These are phyloP conservation scores for Eonycteris spelaea DNA, from an alignment of 2,113 vertebrate species.

Conservation along the genomic window DNA sequence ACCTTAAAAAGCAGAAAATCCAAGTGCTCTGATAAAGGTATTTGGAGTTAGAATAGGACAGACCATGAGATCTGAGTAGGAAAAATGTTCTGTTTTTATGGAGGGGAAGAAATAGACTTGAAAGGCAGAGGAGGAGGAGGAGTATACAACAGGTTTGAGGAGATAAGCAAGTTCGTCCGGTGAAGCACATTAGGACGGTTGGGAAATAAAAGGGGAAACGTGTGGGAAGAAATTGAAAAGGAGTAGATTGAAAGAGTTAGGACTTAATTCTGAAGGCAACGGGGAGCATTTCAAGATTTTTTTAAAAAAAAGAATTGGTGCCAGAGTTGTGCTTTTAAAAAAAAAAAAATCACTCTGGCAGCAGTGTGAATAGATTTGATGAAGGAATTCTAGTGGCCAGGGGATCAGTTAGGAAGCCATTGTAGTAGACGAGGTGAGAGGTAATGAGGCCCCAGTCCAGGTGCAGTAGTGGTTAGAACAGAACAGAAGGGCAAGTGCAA, in stretches of 20 bases:
- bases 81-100: slow-evolving; percentile 7
- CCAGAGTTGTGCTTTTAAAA: not conserved
- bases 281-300: slow-evolving; percentile 20
- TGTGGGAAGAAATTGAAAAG: slow-evolving; percentile 4
- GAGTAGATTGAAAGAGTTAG: not conserved
- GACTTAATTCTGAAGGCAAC: not conserved
- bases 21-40: not conserved
- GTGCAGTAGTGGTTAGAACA: not conserved
- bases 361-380: not conserved
- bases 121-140: not conserved
- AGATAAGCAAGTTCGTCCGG: not conserved
- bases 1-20: slow-evolving; percentile 11
- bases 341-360: not conserved
- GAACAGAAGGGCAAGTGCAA: not conserved
- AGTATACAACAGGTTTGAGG: not conserved
- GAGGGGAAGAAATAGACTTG: not conserved
- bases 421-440: not conserved
- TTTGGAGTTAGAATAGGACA: not conserved
- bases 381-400: not conserved
- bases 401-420: not conserved
- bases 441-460: not conserved
- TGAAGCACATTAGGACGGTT: not conserved
- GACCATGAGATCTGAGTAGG: slow-evolving; percentile 3
- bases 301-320: not conserved
- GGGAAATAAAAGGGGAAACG: slow-evolving; percentile 15